Evolutionary conservation across 2,888 invertebrate genomes (phyloP).

Genomic region (Mimas tiliae): DNA sequence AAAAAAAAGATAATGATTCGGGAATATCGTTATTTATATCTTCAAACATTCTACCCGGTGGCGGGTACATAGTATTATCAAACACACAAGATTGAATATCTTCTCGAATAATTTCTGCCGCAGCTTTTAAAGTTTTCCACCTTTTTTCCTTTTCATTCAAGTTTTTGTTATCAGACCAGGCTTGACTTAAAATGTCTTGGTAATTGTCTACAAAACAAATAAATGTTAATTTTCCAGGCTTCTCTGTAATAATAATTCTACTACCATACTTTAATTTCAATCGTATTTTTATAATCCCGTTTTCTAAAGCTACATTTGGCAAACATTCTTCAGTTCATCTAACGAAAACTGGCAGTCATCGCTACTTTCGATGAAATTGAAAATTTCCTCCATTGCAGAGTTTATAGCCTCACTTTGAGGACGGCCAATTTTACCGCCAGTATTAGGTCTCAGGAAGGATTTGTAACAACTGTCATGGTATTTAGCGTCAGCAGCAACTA

Average conservation of each 20-base stretch:
- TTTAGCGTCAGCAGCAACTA: too few species aligned
- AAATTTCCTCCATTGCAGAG: too few species aligned
- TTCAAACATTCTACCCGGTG: constrained; percentile 29
- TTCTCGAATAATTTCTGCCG: constrained; percentile 34
- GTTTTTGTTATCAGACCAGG: constrained; percentile 43
- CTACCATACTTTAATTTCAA: constrained; percentile 42
- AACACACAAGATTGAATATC: constrained; percentile 2
- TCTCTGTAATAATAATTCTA: constrained; percentile 49
- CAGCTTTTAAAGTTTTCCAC: constrained; percentile 38
- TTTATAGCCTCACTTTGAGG: too few species aligned
- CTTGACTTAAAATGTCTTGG: constrained; percentile 39
- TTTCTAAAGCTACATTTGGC: too few species aligned
- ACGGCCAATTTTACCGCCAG: too few species aligned
- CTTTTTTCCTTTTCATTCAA: constrained; percentile 43
- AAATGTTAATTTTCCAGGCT: constrained; percentile 32
- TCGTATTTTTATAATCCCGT: too few species aligned
- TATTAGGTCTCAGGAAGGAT: too few species aligned
- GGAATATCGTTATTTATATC: background rate
- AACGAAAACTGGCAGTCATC: too few species aligned
- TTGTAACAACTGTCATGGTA: too few species aligned
- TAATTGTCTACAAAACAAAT: constrained; percentile 27
- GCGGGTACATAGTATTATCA: constrained; percentile 38
- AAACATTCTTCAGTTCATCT: too few species aligned
- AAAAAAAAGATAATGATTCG: constrained; percentile 6
- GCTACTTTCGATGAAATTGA: too few species aligned